phyloP scores from a whole-genome alignment of 2,113 vertebrate genomes.

The Myiagra hebetior region DNA sequence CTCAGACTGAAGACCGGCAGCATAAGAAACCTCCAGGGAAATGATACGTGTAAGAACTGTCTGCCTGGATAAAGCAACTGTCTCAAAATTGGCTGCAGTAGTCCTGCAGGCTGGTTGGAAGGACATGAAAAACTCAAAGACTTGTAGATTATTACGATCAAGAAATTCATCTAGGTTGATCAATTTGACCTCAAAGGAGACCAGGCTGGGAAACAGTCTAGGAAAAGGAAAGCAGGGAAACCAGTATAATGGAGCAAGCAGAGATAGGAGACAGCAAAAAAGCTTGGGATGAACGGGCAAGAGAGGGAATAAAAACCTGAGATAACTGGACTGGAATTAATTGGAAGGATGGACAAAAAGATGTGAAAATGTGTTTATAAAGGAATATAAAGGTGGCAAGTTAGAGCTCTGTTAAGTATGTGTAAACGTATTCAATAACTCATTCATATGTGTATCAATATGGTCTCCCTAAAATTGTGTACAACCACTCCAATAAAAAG shows the following conservation, averaged over 20 bases:
- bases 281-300: not conserved
- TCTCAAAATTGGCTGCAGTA: not conserved
- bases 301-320: not conserved
- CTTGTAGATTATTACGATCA: not conserved
- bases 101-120: not conserved
- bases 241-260: not conserved
- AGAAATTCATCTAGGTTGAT: not conserved
- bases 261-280: not conserved
- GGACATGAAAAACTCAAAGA: not conserved
- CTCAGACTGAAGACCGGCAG: not conserved
- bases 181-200: not conserved
- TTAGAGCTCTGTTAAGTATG: not conserved
- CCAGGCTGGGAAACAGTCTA: not conserved
- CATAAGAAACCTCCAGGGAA: slow-evolving; percentile 9
- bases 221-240: not conserved
- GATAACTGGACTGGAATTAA: not conserved
- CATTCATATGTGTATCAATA: not conserved
- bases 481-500: not conserved
- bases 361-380: not conserved
- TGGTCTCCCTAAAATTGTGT: not conserved
- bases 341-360: not conserved
- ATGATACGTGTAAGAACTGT: not conserved
- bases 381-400: not conserved
- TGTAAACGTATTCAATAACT: not conserved
- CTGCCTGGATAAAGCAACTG: slow-evolving; percentile 3